Evolutionary conservation across 2,797 vertebrate species (phyloP).

Genomic region (Aulostomus chinensis): DNA sequence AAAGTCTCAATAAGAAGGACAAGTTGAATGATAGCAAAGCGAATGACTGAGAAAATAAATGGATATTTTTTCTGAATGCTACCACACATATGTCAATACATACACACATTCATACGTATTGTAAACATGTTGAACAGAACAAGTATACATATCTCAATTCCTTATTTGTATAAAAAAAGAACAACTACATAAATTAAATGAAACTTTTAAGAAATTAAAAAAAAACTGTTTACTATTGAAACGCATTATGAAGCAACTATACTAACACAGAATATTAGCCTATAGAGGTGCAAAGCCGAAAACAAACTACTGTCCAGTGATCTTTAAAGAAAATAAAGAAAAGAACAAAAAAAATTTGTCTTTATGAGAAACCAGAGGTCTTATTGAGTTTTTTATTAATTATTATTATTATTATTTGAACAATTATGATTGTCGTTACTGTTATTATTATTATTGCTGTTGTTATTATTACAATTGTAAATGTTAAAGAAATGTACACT

Average conservation of each 20-base stretch:
- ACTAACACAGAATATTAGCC: constrained; percentile 88
- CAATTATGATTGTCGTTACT: constrained; percentile 83
- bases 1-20: constrained; percentile 59
- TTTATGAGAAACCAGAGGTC: constrained; percentile 81
- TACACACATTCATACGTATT: constrained; percentile 60
- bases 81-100: constrained; percentile 57
- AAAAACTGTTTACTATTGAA: constrained; percentile 80
- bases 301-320: constrained; percentile 85
- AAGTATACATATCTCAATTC: constrained; percentile 83
- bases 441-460: constrained; percentile 80
- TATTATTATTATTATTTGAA: constrained; percentile 81
- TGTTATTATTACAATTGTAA: constrained; percentile 84
- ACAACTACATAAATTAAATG: constrained; percentile 79
- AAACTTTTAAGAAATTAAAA: constrained; percentile 79
- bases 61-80: constrained; percentile 57
- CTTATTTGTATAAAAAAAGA: constrained; percentile 85
- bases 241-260: constrained; percentile 81
- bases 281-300: constrained; percentile 78
- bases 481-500: constrained; percentile 84
- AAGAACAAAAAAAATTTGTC: constrained; percentile 74
- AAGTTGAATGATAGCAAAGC: constrained; percentile 43
- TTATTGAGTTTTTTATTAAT: constrained; percentile 80
- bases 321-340: constrained; percentile 81
- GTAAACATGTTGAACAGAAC: constrained; percentile 69
- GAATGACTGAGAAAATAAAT: constrained; percentile 43